Base-by-base conservation (phyloP, 2,888 invertebrate genomes). In the Pterostichus madidus region DNA sequence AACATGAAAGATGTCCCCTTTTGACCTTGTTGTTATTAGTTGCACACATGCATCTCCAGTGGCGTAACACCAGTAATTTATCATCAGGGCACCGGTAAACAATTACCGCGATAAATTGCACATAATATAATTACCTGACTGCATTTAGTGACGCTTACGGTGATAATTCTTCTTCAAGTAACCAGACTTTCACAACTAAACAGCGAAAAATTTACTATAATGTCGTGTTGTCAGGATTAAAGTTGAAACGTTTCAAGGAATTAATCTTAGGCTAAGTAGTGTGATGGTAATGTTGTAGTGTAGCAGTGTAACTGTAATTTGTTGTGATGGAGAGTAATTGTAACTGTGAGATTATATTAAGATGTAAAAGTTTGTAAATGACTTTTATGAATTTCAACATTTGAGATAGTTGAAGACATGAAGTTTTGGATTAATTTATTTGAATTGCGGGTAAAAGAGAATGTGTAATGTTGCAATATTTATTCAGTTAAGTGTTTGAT, bases 1-100 rank as follows among this genome's bases (percentile, higher is more conserved):
- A 52, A 52, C 46, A 49, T 17, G 75, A 75, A 75, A 52, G 75
- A 75, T 75, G 75, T 75, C 49, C 75, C 75, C 49, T 75, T 75
- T 31, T 75, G 75, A 75, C 75, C 75, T 75, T 75, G 75, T 24
- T 13, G 35, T 71, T 49, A 49, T 71, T 46, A 49, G n/a, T 71
- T 64, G 35, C 64, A 64, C 32, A 64, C 31, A 15, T 15, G 75
- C 52, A 52, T 64, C 5, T 46, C 75, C 75, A 75, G 52, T 49
- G 75, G 75, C 49, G 75, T 75, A 64, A 64, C 64, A 24, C 71
- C n/a, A 17, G 49, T 32, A 24, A 52, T 75, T 75, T 73, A 73
- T 75, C 46, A 64, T 32, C 35, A 32, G 64, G 64, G 64, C 64
- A 64, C 64, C 11, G 11, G 73, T 17, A 73, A 73, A 73, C 73